Conservation (phyloP, 2,888 invertebrate genomes). For the Oscheius sp. region DNA sequence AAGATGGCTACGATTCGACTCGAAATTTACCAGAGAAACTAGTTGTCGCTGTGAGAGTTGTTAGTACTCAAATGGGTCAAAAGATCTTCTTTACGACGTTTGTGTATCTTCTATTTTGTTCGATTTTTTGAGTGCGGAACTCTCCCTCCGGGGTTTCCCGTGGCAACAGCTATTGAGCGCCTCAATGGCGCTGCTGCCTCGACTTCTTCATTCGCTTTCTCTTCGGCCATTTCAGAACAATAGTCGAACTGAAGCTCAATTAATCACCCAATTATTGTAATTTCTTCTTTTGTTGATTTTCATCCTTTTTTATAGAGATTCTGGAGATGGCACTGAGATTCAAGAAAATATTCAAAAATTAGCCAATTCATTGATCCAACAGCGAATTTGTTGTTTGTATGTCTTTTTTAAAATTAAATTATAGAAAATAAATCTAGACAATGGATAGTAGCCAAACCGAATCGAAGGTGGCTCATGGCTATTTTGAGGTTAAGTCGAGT, state of each 20-base stretch:
- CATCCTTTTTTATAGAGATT: neutral
- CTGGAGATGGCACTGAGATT: conserved; percentile 12
- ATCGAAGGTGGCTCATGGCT: conserved; percentile 12
- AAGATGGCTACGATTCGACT: too few species aligned
- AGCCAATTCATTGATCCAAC: neutral
- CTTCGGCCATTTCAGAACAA: neutral
- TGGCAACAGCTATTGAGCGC: too few species aligned
- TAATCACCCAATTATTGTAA: conserved; percentile 14
- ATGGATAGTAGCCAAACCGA: conserved; percentile 9
- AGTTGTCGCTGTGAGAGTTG: too few species aligned
- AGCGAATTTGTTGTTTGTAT: conserved; percentile 8
- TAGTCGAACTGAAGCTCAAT: conserved; percentile 1
- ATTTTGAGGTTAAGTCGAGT: conserved; percentile 5
- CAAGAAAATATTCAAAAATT: conserved; percentile 3
- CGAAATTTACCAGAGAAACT: too few species aligned
- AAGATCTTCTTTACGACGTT: too few species aligned
- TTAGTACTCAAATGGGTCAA: too few species aligned
- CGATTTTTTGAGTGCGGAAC: too few species aligned
- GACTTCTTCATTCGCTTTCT: conserved; percentile 12
- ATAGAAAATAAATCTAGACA: neutral
- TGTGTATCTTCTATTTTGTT: too few species aligned
- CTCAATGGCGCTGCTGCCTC: too few species aligned
- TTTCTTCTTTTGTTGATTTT: neutral
- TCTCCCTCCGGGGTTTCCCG: too few species aligned
- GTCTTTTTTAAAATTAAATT: neutral